phyloP scores from a whole-genome alignment of 1,140 invertebrate genomes.

The Daktulosphaira vitifoliae region DNA sequence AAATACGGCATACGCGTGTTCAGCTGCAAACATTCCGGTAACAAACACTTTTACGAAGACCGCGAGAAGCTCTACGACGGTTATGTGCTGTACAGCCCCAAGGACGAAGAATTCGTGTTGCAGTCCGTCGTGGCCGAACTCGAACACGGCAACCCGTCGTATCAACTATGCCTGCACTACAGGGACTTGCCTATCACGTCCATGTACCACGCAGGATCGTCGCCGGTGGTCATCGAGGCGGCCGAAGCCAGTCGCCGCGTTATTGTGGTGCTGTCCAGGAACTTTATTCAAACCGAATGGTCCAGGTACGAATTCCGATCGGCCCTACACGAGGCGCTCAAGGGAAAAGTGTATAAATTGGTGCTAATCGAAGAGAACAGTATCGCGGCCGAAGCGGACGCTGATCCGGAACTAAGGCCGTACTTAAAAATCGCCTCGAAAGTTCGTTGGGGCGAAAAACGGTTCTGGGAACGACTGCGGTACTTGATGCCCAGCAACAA shows the following conservation, averaged over 20 bases:
- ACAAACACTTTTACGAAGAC: constrained; percentile 55
- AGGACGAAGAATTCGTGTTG: constrained; percentile 82
- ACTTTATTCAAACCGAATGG: constrained; percentile 81
- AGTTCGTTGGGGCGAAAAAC: constrained; percentile 77
- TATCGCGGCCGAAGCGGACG: constrained; percentile 63
- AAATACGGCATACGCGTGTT: constrained; percentile 75
- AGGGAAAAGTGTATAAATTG: constrained; percentile 70
- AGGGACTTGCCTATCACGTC: constrained; percentile 64
- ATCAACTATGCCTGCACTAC: constrained; percentile 79
- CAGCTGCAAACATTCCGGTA: constrained; percentile 45
- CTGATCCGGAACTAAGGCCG: constrained; percentile 76
- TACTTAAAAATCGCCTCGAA: constrained; percentile 76
- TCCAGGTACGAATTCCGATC: constrained; percentile 72
- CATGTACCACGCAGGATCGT: constrained; percentile 43
- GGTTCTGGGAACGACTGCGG: constrained; percentile 83
- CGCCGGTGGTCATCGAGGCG: constrained; percentile 70
- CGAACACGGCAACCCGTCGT: constrained; percentile 61
- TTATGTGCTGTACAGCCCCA: constrained; percentile 84
- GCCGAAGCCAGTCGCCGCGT: constrained; percentile 74
- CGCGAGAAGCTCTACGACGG: constrained; percentile 83
- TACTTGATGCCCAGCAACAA: constrained; percentile 72
- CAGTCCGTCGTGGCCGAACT: constrained; percentile 73
- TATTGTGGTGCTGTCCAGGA: constrained; percentile 68
- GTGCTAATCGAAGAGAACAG: constrained; percentile 78
- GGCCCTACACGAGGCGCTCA: constrained; percentile 75